phyloP scores from a whole-genome alignment of 2,797 vertebrate genomes.

The Centropyge bicolor region DNA sequence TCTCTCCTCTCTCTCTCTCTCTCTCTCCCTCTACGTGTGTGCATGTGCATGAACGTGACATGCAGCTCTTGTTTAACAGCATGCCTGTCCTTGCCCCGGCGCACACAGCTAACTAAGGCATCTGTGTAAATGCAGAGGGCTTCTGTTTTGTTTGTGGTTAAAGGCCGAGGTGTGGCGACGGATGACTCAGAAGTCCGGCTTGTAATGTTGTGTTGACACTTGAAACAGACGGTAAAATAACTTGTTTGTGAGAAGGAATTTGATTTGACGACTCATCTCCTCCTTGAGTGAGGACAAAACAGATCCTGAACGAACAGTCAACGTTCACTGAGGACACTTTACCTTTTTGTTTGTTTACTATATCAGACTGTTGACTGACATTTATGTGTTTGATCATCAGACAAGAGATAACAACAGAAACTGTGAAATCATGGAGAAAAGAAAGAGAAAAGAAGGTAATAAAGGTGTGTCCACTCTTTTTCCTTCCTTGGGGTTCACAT shows the following conservation, averaged over 20 bases:
- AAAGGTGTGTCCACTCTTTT: background rate
- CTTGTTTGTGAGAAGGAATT: constrained; percentile 13
- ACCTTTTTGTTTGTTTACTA: background rate
- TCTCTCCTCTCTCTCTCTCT: background rate
- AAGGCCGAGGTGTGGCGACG: constrained; percentile 31
- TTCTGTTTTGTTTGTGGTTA: constrained; percentile 44
- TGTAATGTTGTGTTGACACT: constrained; percentile 11
- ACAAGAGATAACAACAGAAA: background rate
- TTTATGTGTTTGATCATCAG: background rate
- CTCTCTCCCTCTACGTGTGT: constrained; percentile 15
- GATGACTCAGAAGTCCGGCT: constrained; percentile 40
- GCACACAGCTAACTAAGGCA: constrained; percentile 35
- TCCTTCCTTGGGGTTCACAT: background rate
- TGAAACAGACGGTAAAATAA: constrained; percentile 22
- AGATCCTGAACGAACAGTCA: background rate
- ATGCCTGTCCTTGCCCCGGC: constrained; percentile 44
- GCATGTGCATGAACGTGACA: constrained; percentile 48
- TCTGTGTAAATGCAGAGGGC: constrained; percentile 2
- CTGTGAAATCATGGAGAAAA: background rate
- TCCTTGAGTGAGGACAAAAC: background rate
- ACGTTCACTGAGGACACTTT: background rate
- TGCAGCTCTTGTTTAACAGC: constrained; percentile 41
- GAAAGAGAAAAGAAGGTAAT: background rate
- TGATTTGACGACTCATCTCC: constrained; percentile 11
- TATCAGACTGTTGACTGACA: background rate